Conservation (phyloP, 1,140 invertebrate species). For the Ephestia elutella region DNA sequence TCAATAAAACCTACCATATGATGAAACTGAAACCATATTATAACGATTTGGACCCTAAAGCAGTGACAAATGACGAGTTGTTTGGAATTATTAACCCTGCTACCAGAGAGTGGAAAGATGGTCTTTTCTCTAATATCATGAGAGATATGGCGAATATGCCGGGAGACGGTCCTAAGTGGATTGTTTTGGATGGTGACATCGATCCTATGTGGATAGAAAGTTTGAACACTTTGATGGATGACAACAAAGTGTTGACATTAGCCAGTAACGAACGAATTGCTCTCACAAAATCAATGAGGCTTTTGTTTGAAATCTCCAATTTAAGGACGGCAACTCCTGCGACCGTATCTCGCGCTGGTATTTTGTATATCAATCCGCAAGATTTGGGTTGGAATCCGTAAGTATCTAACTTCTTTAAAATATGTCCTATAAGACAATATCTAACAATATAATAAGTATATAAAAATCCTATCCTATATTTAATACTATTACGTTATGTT, state of each 20-base stretch:
- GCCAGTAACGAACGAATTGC: constrained; percentile 97
- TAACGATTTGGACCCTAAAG: constrained; percentile 95
- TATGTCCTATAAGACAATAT: no score
- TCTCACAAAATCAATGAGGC: constrained; percentile 90
- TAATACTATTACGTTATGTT: no score
- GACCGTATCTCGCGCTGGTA: constrained; percentile 95
- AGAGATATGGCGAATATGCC: constrained; percentile 92
- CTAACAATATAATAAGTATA: no score
- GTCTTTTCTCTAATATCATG: constrained; percentile 94
- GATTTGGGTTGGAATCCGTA: constrained; percentile 98
- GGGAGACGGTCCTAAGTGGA: constrained; percentile 94
- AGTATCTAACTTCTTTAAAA: constrained; percentile 51
- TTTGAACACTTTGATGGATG: constrained; percentile 91
- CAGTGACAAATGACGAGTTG: constrained; percentile 95
- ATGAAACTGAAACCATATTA: constrained; percentile 88
- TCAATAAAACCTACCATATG: constrained; percentile 85
- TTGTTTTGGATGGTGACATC: constrained; percentile 96
- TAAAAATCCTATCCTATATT: no score
- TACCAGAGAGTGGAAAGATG: constrained; percentile 97
- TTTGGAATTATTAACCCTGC: constrained; percentile 96
- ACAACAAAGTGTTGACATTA: constrained; percentile 91
- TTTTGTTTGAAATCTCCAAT: constrained; percentile 96
- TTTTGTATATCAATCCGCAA: constrained; percentile 92
- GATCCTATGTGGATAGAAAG: constrained; percentile 99
- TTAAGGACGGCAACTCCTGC: constrained; percentile 95